Conservation (phyloP, 2,797 vertebrate species). For the Phalanger gymnotis region DNA sequence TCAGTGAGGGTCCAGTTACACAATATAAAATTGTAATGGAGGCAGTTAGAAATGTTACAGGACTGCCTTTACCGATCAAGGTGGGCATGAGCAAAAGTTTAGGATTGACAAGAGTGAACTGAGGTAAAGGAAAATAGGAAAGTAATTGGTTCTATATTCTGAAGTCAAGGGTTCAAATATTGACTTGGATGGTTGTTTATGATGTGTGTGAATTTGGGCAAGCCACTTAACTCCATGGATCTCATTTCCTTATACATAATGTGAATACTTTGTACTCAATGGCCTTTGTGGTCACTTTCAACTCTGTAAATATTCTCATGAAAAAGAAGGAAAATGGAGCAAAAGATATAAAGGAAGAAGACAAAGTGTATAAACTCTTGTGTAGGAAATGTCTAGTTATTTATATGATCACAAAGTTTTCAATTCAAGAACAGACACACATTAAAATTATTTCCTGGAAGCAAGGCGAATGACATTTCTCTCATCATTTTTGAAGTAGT, state of each 20-base stretch:
- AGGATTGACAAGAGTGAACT: neutral
- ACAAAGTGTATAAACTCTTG: neutral
- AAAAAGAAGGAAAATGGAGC: neutral
- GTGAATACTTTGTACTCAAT: neutral
- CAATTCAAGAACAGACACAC: neutral
- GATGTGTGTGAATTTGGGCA: neutral
- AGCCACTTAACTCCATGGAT: fast-evolving
- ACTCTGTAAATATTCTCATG: neutral
- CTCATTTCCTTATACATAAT: neutral
- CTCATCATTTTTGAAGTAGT: neutral
- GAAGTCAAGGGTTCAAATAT: neutral
- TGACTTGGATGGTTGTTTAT: neutral
- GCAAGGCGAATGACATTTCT: neutral
- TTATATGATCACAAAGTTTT: neutral
- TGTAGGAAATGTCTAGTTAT: neutral
- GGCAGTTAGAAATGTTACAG: neutral
- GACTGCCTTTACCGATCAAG: neutral
- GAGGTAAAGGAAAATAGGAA: neutral
- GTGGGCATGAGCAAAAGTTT: neutral
- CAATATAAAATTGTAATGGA: neutral
- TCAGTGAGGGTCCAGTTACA: neutral
- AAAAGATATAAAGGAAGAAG: neutral
- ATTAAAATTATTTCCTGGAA: neutral
- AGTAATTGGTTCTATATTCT: neutral
- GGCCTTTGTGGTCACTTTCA: neutral